phyloP scores from a whole-genome alignment of 2,113 vertebrate species.

The Phalacrocorax brasilianus region DNA sequence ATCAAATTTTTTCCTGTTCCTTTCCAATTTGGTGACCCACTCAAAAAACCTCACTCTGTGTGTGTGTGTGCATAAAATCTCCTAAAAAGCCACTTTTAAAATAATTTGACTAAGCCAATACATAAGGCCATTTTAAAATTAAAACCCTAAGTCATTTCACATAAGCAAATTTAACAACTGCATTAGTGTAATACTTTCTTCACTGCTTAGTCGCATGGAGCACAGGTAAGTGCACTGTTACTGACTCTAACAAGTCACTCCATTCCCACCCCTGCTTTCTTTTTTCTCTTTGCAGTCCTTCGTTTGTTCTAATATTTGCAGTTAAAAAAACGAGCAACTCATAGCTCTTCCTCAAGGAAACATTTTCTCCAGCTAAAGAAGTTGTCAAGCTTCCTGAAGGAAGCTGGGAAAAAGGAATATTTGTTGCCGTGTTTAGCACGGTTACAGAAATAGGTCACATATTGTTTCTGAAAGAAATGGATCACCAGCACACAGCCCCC shows the following conservation, averaged over 20 bases:
- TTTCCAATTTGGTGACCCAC: background rate
- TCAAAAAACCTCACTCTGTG: background rate
- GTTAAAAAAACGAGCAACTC: background rate
- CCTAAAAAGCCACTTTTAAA: background rate
- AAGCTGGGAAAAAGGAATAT: background rate
- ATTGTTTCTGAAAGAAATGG: slow-evolving; percentile 50
- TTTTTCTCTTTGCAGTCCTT: background rate
- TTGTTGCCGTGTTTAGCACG: slow-evolving; percentile 27
- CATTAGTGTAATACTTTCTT: background rate
- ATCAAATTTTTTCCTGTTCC: background rate
- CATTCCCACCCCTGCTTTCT: background rate
- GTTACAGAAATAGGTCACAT: slow-evolving; percentile 57
- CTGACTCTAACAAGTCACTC: background rate
- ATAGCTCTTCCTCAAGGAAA: background rate
- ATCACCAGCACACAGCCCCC: slow-evolving; percentile 23
- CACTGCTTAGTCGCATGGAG: too few species aligned
- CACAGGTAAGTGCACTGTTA: background rate
- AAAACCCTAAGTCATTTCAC: background rate
- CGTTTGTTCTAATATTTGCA: background rate
- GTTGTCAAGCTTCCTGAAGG: background rate
- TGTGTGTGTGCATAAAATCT: background rate
- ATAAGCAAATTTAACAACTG: background rate
- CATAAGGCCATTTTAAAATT: background rate
- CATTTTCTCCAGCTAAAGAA: background rate
- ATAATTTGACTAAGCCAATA: background rate